Conservation (phyloP, 2,113 vertebrate species). For the Rana temporaria region DNA sequence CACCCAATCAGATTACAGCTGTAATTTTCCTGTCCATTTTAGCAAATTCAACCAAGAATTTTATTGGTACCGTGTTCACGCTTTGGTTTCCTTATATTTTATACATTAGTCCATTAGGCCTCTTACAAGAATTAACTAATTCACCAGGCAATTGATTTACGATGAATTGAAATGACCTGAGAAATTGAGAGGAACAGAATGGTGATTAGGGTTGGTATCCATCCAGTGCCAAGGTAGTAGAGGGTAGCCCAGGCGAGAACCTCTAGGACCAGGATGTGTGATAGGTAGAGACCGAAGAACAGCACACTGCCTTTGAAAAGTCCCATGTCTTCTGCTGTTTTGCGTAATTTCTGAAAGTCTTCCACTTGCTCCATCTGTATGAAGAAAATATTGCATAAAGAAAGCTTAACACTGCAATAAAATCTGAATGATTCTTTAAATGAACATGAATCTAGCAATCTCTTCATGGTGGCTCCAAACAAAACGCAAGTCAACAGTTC, state of each 20-base stretch:
- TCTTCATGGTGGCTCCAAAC: too few species aligned
- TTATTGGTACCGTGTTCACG: too few species aligned
- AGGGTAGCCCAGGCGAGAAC: slow-evolving; percentile 78
- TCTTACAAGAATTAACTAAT: too few species aligned
- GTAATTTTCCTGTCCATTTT: too few species aligned
- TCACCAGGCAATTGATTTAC: neutral
- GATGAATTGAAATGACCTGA: slow-evolving; percentile 77
- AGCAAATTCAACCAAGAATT: too few species aligned
- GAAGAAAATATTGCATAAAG: neutral
- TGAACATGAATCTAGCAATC: too few species aligned
- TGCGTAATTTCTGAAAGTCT: slow-evolving; percentile 84
- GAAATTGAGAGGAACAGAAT: slow-evolving; percentile 77
- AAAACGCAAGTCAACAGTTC: too few species aligned
- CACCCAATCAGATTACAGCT: too few species aligned
- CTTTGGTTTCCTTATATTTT: too few species aligned
- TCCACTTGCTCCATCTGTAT: slow-evolving; percentile 78
- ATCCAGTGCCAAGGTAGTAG: slow-evolving; percentile 81
- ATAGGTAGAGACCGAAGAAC: slow-evolving; percentile 86
- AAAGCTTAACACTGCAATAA: too few species aligned
- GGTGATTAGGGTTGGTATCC: slow-evolving; percentile 81
- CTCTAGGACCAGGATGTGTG: slow-evolving; percentile 87
- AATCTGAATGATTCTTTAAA: too few species aligned
- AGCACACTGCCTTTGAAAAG: slow-evolving; percentile 78
- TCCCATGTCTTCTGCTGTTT: slow-evolving; percentile 76
- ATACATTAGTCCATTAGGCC: too few species aligned